A percentile compares a stretch with the other conserved stretches of the same genome.
These are phyloP conservation scores for Melanocharis versteri DNA, from an alignment of 2,113 vertebrate genomes.

Conservation along the genomic window DNA sequence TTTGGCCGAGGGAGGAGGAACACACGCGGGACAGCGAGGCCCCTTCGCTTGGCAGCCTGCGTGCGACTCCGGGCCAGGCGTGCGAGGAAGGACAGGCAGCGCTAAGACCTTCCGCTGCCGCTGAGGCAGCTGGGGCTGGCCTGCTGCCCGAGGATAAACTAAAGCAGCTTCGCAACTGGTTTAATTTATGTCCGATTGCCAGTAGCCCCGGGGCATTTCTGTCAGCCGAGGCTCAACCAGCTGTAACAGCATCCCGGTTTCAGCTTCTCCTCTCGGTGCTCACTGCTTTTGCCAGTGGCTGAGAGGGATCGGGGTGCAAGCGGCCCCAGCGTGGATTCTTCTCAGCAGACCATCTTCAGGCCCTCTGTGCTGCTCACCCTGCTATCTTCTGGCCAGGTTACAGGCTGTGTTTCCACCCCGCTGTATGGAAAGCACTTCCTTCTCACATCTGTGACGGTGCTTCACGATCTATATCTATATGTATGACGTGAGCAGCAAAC, in stretches of 20 bases:
- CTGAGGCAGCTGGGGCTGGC: constrained; percentile 38
- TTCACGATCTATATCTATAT: background rate
- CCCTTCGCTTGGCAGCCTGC: background rate
- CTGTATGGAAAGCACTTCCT: background rate
- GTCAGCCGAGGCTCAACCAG: constrained; percentile 22
- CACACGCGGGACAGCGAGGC: fast-evolving
- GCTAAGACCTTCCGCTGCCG: background rate
- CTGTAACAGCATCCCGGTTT: constrained; percentile 1
- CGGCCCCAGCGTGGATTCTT: fast-evolving
- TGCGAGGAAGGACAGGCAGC: background rate
- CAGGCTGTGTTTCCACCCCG: background rate
- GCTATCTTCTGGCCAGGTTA: background rate
- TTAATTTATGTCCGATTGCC: constrained; percentile 49
- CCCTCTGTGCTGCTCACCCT: background rate
- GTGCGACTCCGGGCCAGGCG: background rate
- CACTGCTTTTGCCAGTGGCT: background rate
- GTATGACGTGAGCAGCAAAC: background rate
- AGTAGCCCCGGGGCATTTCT: constrained; percentile 7
- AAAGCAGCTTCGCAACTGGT: constrained; percentile 31
- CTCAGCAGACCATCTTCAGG: background rate
- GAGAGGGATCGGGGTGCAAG: background rate
- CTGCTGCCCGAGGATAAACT: background rate
- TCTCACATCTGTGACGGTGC: background rate
- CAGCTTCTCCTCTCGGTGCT: background rate
- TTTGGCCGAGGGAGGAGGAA: fast-evolving